A percentile compares a stretch with the other conserved stretches of the same genome.
These are phyloP conservation scores for Anas platyrhynchos DNA, from an alignment of 2,113 vertebrate genomes.

Conservation along the genomic window DNA sequence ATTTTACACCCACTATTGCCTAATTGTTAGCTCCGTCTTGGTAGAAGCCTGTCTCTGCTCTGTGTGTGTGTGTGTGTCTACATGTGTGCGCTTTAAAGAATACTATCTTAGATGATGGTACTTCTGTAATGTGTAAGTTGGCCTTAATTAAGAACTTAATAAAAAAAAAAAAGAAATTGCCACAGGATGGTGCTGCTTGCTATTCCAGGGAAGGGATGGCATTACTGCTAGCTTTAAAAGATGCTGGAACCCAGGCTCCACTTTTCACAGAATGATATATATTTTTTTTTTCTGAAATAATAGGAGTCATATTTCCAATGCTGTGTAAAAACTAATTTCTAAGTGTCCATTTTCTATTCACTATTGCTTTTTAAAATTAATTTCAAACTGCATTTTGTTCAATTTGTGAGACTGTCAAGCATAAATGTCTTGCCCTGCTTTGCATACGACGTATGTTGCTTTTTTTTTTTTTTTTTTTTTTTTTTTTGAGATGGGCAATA, in stretches of 20 bases:
- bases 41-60: background rate
- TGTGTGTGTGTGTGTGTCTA: background rate
- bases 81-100: background rate
- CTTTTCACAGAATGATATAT: background rate
- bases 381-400: background rate
- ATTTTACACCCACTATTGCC: background rate
- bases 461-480: background rate
- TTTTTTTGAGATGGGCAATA: background rate
- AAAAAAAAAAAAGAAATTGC: background rate
- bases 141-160: background rate
- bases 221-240: background rate
- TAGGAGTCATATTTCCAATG: background rate
- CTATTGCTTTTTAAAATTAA: background rate
- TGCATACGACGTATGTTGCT: background rate
- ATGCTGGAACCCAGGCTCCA: background rate
- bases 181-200: slow-evolving; percentile 68
- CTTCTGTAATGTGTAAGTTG: background rate
- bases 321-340: background rate
- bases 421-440: background rate
- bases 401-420: background rate
- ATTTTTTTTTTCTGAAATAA: background rate
- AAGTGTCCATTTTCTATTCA: background rate
- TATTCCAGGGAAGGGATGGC: background rate
- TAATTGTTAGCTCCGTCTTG: background rate
- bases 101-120: background rate